Evolutionary conservation across 2,113 vertebrate genomes (phyloP), one percentile per base, ranked within the genome.

Genomic region (Lethenteron reissneri): DNA sequence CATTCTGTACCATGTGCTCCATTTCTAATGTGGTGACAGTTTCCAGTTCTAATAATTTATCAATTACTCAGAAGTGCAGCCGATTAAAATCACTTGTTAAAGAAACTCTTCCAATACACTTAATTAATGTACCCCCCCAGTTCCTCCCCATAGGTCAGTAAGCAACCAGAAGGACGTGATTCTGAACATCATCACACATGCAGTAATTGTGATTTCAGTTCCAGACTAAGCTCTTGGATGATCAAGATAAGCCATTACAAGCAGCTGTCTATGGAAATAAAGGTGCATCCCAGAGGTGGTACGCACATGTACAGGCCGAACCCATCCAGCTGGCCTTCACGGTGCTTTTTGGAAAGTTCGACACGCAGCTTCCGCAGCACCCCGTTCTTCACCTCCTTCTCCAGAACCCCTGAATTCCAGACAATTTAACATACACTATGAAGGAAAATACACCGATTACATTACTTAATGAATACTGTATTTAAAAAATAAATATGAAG

Each of bases 311-410:
- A 99, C 58, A 99, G 85, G 6, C 90, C 85, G 80, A 97, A 99
- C 15, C 92, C 90, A 70, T 99, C 92, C 79, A 97, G 78, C 74
- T 96, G 90, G 77, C 86, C 84, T 56, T 87, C 85, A 69, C 80
- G 85, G 78, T 97, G 92, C 73, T 94, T 97, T 80, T 95, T 97
- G 80, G 90, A 95, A 74, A 99, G 86, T 72, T 96, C 94, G 41
- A 97, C 94, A 75, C 94, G 82, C 73, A 97, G 58, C 77, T 97
- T 90, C 72, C 94, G 79, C 21, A 97, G 78, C 56, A 88, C 88
- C 81, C 97, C 94, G 70, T 99, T 99, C 75, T 92, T 91, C 9
- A 97, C 92, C 78, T 96, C 92, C 75, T 92, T 92, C 78, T 99
- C 97, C 76, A 97, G 92, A 78, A 99, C 41, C 41, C 41, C 41